Percentiles rank a stretch among this genome's conserved stretches.
Conservation (phyloP, 1,140 invertebrate species). For the Calephelis nemesis region DNA sequence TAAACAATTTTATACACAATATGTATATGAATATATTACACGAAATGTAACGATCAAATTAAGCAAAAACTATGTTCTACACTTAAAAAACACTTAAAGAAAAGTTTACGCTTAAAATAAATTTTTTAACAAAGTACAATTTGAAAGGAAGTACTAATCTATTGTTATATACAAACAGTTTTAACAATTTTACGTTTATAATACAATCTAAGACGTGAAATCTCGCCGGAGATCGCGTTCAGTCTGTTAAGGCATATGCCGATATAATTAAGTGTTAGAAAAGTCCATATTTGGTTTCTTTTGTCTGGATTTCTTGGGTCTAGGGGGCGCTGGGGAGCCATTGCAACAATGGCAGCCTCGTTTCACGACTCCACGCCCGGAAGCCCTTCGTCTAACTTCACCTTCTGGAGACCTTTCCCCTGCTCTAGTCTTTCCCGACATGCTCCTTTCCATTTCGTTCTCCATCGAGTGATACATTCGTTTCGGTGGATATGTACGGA, state of each 20-base stretch:
- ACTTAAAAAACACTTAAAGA: constrained; percentile 15
- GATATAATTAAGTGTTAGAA: constrained; percentile 29
- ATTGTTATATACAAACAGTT: constrained; percentile 68
- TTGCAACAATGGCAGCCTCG: constrained; percentile 74
- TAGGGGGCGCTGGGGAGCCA: constrained; percentile 52
- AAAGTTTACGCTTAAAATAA: constrained; percentile 12
- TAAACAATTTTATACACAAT: constrained; percentile 63
- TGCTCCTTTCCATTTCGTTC: constrained; percentile 46
- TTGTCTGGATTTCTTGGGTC: constrained; percentile 55
- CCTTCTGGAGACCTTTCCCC: constrained; percentile 51
- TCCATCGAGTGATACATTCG: constrained; percentile 41
- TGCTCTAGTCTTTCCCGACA: constrained; percentile 60
- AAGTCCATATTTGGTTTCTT: constrained; percentile 59
- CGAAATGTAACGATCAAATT: constrained; percentile 47
- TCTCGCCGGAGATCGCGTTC: constrained; percentile 56
- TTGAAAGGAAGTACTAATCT: constrained; percentile 26
- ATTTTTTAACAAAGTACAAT: constrained; percentile 9
- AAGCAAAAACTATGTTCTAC: constrained; percentile 23
- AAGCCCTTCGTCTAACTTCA: constrained; percentile 52
- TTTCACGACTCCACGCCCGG: constrained; percentile 64
- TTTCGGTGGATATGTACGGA: constrained; percentile 59
- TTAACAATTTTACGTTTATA: constrained; percentile 54
- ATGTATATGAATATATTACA: constrained; percentile 69
- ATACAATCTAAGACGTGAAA: constrained; percentile 38
- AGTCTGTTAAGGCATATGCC: constrained; percentile 41